These are phyloP conservation scores for Phaethornis superciliosus DNA, from an alignment of 2,113 vertebrate species.

Conservation along the genomic window DNA sequence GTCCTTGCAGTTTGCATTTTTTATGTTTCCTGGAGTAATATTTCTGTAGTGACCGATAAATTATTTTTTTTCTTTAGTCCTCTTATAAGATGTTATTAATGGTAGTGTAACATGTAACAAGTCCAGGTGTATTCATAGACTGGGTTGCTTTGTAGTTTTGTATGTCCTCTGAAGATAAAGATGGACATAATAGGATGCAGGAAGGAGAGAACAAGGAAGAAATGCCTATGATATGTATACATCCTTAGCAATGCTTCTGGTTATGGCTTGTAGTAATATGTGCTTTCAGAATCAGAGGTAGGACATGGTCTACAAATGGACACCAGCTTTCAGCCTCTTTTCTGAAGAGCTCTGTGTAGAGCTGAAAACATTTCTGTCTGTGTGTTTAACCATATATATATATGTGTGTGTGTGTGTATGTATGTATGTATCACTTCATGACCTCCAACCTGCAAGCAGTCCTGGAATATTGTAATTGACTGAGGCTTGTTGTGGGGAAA, in stretches of 20 bases:
- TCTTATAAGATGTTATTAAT: neutral
- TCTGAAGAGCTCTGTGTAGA: too few species aligned
- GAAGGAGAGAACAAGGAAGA: neutral
- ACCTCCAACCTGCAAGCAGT: neutral
- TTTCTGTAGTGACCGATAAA: neutral
- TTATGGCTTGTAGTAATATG: neutral
- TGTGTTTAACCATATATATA: too few species aligned
- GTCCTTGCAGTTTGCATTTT: neutral
- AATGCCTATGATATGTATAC: neutral
- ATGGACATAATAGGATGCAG: neutral
- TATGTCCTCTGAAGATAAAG: neutral
- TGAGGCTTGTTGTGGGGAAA: neutral
- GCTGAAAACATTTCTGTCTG: neutral
- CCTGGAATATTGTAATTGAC: neutral
- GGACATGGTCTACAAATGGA: neutral
- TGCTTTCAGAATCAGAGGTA: neutral
- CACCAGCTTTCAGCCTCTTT: neutral
- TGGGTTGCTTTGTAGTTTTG: neutral
- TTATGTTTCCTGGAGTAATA: neutral
- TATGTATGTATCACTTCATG: neutral
- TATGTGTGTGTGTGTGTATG: neutral
- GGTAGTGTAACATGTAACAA: neutral
- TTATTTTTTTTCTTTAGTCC: neutral
- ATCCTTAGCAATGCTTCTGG: neutral
- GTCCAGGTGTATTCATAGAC: neutral